phyloP scores from a whole-genome alignment of 2,113 vertebrate genomes.

The Gavialis gangeticus region DNA sequence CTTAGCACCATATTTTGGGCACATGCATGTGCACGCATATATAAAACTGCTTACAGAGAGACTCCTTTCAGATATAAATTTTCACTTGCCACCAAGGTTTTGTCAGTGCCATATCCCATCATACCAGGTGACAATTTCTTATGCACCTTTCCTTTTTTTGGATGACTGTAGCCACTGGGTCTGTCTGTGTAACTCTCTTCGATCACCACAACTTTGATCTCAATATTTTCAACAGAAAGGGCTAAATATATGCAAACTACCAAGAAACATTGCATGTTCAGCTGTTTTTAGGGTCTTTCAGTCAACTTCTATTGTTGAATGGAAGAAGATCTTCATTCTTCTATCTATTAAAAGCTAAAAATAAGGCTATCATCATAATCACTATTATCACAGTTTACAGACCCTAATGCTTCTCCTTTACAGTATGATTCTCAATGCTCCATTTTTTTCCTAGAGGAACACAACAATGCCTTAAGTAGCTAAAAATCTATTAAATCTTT shows the following conservation, averaged over 20 bases:
- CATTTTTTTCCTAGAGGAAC: neutral
- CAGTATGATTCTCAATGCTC: neutral
- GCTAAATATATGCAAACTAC: neutral
- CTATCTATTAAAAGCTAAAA: neutral
- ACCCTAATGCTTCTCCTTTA: neutral
- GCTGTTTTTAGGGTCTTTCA: neutral
- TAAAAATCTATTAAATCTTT: neutral
- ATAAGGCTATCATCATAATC: neutral
- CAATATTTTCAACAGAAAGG: neutral
- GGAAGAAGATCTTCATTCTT: neutral
- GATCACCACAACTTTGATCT: neutral
- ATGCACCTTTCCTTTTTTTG: neutral
- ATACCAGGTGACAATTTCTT: fast-evolving
- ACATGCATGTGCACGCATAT: neutral
- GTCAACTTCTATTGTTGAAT: neutral
- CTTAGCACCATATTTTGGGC: neutral
- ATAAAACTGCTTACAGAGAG: neutral
- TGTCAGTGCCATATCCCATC: neutral
- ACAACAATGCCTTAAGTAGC: neutral
- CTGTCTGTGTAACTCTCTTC: fast-evolving
- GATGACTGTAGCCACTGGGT: neutral
- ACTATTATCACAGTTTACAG: neutral
- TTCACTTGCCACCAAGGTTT: too few species aligned
- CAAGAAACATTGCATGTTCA: neutral
- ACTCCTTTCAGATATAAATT: neutral